Percentiles rank a stretch among this genome's conserved stretches.
phyloP scores from a whole-genome alignment of 2,888 invertebrate genomes.

The Philaethria dido region DNA sequence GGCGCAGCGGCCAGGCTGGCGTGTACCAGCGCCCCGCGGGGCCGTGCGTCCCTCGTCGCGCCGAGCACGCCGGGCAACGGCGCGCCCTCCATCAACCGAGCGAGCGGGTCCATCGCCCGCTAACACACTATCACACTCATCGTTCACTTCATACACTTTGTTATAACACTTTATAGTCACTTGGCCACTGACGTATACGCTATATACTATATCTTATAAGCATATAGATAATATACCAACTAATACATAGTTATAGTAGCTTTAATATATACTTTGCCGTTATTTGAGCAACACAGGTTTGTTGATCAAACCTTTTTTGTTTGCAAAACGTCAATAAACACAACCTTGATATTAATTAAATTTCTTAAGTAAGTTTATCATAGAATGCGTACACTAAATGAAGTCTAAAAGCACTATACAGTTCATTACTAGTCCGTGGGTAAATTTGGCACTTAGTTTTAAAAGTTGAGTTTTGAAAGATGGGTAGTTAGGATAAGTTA shows the following conservation, averaged over 20 bases:
- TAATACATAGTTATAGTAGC: constrained; percentile 9
- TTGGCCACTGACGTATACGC: background rate
- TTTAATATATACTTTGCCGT: background rate
- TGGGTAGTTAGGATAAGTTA: constrained; percentile 42
- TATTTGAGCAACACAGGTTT: constrained; percentile 17
- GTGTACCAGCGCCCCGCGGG: constrained; percentile 89
- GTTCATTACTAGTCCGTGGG: constrained; percentile 4
- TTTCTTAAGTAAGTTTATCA: constrained; percentile 2
- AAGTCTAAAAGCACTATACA: constrained; percentile 16
- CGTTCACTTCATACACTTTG: constrained; percentile 39
- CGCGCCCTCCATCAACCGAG: constrained; percentile 91
- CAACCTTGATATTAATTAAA: constrained; percentile 11
- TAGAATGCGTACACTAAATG: constrained; percentile 11
- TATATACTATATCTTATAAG: background rate
- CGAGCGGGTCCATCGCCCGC: constrained; percentile 90
- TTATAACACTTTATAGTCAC: background rate
- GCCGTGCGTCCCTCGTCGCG: constrained; percentile 81
- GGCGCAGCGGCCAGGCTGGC: constrained; percentile 90
- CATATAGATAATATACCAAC: background rate
- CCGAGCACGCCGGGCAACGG: constrained; percentile 85
- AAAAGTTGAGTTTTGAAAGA: background rate
- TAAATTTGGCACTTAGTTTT: constrained; percentile 37
- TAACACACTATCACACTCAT: constrained; percentile 45
- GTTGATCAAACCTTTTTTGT: background rate
- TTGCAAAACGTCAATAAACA: constrained; percentile 19